These are phyloP conservation scores for Turdus rufiventris DNA, from an alignment of 2,113 vertebrate genomes.

Conservation along the genomic window DNA sequence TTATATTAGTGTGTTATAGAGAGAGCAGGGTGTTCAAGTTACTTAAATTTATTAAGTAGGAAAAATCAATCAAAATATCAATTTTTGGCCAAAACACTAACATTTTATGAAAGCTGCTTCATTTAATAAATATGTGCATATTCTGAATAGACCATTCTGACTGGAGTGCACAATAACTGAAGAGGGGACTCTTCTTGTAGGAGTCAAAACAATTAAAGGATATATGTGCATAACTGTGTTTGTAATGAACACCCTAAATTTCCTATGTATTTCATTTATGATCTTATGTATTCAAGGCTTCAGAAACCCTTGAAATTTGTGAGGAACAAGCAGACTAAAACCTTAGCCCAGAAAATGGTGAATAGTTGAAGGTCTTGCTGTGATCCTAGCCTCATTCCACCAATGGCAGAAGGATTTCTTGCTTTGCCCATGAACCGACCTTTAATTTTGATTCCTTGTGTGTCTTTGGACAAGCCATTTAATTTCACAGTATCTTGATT, in stretches of 20 bases:
- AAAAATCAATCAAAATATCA: neutral
- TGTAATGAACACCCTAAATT: neutral
- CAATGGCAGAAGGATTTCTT: neutral
- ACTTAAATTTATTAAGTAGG: constrained; percentile 18
- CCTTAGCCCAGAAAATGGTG: neutral
- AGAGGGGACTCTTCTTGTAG: neutral
- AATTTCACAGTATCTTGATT: neutral
- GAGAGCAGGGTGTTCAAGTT: neutral
- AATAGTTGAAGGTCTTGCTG: neutral
- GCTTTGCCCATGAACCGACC: neutral
- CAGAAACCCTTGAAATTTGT: neutral
- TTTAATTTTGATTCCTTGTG: neutral
- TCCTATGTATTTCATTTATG: neutral
- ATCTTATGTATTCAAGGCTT: neutral
- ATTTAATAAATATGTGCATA: neutral
- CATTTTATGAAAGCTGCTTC: constrained; percentile 2
- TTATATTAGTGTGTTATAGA: neutral
- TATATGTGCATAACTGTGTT: neutral
- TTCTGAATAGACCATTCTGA: neutral
- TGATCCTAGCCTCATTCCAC: neutral
- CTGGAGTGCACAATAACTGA: neutral
- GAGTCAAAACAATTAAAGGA: neutral
- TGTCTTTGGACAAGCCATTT: neutral
- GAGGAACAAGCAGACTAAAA: neutral
- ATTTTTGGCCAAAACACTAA: neutral